phyloP scores from a whole-genome alignment of 2,797 vertebrate species.

The Botia kubotai region DNA sequence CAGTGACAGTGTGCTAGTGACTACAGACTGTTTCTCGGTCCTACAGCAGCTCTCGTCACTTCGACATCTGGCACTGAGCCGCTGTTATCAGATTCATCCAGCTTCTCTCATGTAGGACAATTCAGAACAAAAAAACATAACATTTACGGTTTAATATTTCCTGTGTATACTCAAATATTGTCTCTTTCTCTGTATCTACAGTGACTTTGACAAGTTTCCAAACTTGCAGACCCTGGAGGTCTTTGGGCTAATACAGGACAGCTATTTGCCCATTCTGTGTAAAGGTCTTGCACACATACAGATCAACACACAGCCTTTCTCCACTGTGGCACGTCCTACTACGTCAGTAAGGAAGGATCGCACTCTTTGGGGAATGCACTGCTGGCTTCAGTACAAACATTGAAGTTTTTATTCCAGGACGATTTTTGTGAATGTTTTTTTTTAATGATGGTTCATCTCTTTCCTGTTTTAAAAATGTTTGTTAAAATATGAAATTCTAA shows the following conservation, averaged over 20 bases:
- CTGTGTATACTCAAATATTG: neutral
- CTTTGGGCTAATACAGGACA: constrained; percentile 86
- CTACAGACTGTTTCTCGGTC: constrained; percentile 82
- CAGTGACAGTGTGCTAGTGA: constrained; percentile 92
- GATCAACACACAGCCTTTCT: constrained; percentile 87
- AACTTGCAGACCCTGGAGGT: constrained; percentile 84
- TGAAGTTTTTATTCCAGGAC: constrained; percentile 30
- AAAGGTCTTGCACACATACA: constrained; percentile 81
- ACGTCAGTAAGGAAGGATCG: constrained; percentile 67
- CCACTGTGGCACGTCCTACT: constrained; percentile 85
- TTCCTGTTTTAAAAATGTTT: neutral
- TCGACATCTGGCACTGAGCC: constrained; percentile 87
- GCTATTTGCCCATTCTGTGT: constrained; percentile 79
- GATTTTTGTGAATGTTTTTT: neutral
- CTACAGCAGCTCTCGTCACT: constrained; percentile 79
- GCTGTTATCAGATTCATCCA: constrained; percentile 93
- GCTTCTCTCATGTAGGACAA: constrained; percentile 85
- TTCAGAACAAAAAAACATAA: neutral
- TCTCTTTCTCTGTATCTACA: constrained; percentile 64
- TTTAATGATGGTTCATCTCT: constrained; percentile 33
- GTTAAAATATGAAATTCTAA: constrained; percentile 4
- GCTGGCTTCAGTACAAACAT: constrained; percentile 75
- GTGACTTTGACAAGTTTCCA: constrained; percentile 83
- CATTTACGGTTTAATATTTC: neutral
- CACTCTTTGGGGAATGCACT: constrained; percentile 86